Evolutionary conservation across 2,797 vertebrate species (phyloP).

Genomic region (Enteromius treurensis): DNA sequence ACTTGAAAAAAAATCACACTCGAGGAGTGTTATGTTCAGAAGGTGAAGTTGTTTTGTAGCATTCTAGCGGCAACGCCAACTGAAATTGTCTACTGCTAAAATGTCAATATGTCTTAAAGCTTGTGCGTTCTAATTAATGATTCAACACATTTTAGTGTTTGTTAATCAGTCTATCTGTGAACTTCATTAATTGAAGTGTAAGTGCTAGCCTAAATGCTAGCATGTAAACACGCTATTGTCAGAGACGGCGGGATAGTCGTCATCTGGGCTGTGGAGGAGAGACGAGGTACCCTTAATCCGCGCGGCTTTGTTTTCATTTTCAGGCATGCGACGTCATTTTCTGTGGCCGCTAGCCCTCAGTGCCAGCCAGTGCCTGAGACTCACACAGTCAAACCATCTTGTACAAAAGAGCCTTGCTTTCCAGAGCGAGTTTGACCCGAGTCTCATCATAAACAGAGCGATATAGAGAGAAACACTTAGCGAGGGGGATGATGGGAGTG

Average conservation of each 20-base stretch:
- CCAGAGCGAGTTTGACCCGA: conserved; percentile 35
- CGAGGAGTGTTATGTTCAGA: conserved; percentile 3
- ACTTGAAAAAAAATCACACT: conserved; percentile 14
- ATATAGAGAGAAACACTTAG: conserved; percentile 45
- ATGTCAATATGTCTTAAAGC: neutral
- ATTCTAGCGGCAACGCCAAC: neutral
- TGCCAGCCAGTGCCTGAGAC: conserved; percentile 69
- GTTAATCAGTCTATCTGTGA: conserved; percentile 28
- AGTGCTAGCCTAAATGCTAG: conserved; percentile 30
- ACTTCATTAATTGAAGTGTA: conserved; percentile 29
- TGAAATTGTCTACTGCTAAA: conserved; percentile 13
- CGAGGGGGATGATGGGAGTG: conserved; percentile 24
- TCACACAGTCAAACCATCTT: conserved; percentile 47
- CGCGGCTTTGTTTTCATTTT: conserved; percentile 62
- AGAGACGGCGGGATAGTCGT: conserved; percentile 29
- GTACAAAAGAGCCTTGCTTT: conserved; percentile 45
- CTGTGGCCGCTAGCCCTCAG: conserved; percentile 58
- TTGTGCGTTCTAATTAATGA: neutral
- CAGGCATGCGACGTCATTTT: conserved; percentile 66
- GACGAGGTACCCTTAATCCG: conserved; percentile 54
- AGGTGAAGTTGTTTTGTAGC: conserved; percentile 10
- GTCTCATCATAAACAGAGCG: conserved; percentile 35
- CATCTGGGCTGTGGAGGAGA: conserved; percentile 48
- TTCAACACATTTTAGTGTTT: conserved; percentile 12
- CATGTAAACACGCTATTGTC: conserved; percentile 52